A percentile compares a stretch with the other conserved stretches of the same genome.
Evolutionary conservation across 2,797 vertebrate genomes (phyloP).

Genomic region (Chrosomus eos): DNA sequence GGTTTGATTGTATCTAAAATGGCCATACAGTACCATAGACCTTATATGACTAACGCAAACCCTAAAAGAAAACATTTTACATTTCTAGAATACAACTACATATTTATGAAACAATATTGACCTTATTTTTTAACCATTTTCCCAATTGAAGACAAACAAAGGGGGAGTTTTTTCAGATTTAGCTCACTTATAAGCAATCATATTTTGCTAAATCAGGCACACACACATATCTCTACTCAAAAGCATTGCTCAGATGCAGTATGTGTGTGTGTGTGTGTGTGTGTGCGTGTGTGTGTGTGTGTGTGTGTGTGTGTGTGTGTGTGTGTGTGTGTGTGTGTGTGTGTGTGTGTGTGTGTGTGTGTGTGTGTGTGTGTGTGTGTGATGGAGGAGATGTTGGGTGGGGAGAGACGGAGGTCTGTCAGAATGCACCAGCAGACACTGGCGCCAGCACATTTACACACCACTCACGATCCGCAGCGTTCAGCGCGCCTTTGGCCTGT

Average conservation of each 20-base stretch:
- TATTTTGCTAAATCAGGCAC: not conserved
- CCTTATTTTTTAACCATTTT: not conserved
- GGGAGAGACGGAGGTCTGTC: constrained; percentile 46
- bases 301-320: too few relatives aligned
- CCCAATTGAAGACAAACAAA: not conserved
- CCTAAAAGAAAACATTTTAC: not conserved
- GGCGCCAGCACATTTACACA: constrained; percentile 55
- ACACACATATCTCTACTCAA: not conserved
- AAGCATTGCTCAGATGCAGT: not conserved
- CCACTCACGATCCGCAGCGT: constrained; percentile 49
- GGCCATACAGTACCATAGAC: not conserved
- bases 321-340: too few relatives aligned
- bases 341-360: too few relatives aligned
- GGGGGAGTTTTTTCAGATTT: too few relatives aligned
- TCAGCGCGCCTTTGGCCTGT: constrained; percentile 34
- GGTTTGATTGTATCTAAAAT: too few relatives aligned
- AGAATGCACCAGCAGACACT: constrained; percentile 21
- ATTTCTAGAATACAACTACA: not conserved
- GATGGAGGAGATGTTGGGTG: constrained; percentile 43
- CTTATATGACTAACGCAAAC: not conserved
- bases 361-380: not conserved
- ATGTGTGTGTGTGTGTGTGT: too few relatives aligned
- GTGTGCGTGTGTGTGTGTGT: not conserved
- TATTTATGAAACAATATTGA: not conserved
- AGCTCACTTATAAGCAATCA: not conserved